These are phyloP conservation scores for Xenopus tropicalis DNA, from an alignment of 2,113 vertebrate genomes.

Conservation along the genomic window UCB_Xtro_10.0 CM004450.2:3663501-3664000, in stretches of 20 bases:
- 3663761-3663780: constrained; percentile 39
- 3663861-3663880: constrained; percentile 4
- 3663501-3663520: constrained; percentile 54
- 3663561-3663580: not conserved
- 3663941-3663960: too few relatives aligned
- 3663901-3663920: not conserved
- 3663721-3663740: too few relatives aligned
- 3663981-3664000: too few relatives aligned
- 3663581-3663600: too few relatives aligned
- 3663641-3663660: too few relatives aligned
- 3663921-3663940: too few relatives aligned
- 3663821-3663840: constrained; percentile 42
- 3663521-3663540: constrained; percentile 56
- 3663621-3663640: too few relatives aligned
- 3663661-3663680: too few relatives aligned
- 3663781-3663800: constrained; percentile 40
- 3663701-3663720: too few relatives aligned
- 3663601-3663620: too few relatives aligned
- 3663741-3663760: not conserved
- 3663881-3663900: constrained; percentile 45
- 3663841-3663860: constrained; percentile 48
- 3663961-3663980: too few relatives aligned
- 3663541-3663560: constrained; percentile 49
- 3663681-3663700: too few relatives aligned
- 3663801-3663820: constrained; percentile 34